phyloP scores from a whole-genome alignment of 2,888 invertebrate genomes.

The Nephrocerus scutellatus region DNA sequence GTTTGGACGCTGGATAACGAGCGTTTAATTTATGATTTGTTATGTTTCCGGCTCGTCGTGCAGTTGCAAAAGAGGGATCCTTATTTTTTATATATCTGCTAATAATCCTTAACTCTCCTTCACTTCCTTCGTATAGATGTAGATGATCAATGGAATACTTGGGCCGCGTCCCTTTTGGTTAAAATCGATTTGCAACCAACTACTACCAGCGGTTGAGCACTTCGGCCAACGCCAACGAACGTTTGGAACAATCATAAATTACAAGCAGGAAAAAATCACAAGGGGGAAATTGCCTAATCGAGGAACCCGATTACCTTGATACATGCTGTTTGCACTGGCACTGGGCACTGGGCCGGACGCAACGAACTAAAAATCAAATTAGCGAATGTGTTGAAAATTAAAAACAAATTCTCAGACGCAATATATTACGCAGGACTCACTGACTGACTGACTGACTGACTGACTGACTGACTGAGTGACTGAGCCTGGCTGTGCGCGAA shows the following conservation, averaged over 20 bases:
- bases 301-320: no score
- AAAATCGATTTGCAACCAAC: constrained; percentile 24
- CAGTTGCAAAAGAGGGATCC: not conserved
- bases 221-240: no score
- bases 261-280: no score
- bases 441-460: constrained; percentile 21
- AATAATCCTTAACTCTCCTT: constrained; percentile 12
- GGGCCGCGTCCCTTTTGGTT: constrained; percentile 13
- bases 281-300: no score
- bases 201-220: constrained; percentile 22
- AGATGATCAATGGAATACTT: constrained; percentile 3
- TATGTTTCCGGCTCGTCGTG: constrained; percentile 42
- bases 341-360: no score
- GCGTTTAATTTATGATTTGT: constrained; percentile 47
- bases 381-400: constrained; percentile 49
- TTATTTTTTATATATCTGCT: no score
- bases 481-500: constrained; percentile 4
- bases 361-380: constrained; percentile 47
- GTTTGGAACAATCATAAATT: constrained; percentile 24
- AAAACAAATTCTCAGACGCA: constrained; percentile 48
- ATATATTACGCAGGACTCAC: constrained; percentile 29
- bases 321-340: no score
- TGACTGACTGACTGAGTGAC: constrained; percentile 26
- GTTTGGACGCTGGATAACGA: constrained; percentile 40
- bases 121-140: not conserved